phyloP scores from a whole-genome alignment of 2,113 vertebrate species.

The Chauna torquata region DNA sequence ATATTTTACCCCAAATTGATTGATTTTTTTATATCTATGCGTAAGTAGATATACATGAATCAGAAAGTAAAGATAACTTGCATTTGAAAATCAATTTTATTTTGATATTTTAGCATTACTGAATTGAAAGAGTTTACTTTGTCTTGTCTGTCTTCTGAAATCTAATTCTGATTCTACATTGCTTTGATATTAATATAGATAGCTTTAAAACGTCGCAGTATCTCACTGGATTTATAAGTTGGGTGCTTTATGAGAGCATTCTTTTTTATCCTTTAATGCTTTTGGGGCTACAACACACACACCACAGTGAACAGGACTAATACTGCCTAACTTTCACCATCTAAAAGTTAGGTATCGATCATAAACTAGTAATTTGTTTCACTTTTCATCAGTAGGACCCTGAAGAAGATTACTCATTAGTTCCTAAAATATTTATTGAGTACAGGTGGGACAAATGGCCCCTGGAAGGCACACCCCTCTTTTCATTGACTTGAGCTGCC shows the following conservation, averaged over 20 bases:
- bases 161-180: background rate
- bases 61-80: background rate
- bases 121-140: background rate
- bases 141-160: background rate
- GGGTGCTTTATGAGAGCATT: rapidly evolving
- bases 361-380: background rate
- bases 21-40: background rate
- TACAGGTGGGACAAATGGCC: background rate
- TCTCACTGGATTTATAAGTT: background rate
- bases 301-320: background rate
- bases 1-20: background rate
- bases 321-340: background rate
- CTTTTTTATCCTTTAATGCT: background rate
- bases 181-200: background rate
- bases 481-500: background rate
- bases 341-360: background rate
- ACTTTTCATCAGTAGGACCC: background rate
- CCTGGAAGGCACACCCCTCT: background rate
- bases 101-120: background rate
- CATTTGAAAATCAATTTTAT: background rate
- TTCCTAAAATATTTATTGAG: background rate
- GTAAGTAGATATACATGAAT: background rate
- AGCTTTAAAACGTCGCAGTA: background rate
- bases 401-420: background rate
- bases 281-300: background rate